Conservation (phyloP, 2,113 vertebrate species). For the Falcunculus frontatus region DNA sequence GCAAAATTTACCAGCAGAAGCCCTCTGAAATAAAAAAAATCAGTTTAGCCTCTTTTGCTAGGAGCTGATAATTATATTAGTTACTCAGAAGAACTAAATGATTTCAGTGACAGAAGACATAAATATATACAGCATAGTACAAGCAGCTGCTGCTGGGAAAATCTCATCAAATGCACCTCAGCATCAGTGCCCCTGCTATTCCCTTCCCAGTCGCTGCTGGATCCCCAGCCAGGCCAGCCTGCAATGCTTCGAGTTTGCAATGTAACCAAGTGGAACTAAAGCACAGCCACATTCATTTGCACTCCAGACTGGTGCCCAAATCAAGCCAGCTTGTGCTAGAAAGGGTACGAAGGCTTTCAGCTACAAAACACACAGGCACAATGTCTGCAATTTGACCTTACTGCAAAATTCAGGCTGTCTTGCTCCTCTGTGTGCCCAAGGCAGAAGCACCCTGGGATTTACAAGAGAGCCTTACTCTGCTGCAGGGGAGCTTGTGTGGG, state of each 20-base stretch:
- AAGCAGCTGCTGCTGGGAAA: background rate
- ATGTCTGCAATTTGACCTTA: background rate
- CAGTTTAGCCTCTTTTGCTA: background rate
- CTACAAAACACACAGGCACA: background rate
- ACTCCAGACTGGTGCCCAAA: background rate
- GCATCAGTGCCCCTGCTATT: background rate
- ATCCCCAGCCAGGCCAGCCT: background rate
- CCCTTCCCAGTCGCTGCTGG: background rate
- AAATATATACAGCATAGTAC: background rate
- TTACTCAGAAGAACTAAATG: background rate
- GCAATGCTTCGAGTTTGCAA: background rate
- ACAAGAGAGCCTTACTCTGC: background rate
- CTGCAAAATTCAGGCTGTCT: background rate
- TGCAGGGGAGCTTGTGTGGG: background rate
- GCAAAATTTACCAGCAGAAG: background rate
- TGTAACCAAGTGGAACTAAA: constrained; percentile 25
- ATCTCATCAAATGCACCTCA: background rate
- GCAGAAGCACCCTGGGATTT: background rate
- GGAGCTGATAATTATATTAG: constrained; percentile 1
- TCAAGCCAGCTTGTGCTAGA: background rate
- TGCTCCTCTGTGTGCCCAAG: background rate
- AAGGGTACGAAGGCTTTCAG: background rate
- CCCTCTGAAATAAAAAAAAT: background rate
- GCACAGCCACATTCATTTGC: background rate
- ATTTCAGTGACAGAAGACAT: background rate